A percentile compares a stretch with the other conserved stretches of the same genome.
These are phyloP conservation scores for Neomonachus schauinslandi DNA, from an alignment of 2,113 vertebrate species.

Conservation along the genomic window DNA sequence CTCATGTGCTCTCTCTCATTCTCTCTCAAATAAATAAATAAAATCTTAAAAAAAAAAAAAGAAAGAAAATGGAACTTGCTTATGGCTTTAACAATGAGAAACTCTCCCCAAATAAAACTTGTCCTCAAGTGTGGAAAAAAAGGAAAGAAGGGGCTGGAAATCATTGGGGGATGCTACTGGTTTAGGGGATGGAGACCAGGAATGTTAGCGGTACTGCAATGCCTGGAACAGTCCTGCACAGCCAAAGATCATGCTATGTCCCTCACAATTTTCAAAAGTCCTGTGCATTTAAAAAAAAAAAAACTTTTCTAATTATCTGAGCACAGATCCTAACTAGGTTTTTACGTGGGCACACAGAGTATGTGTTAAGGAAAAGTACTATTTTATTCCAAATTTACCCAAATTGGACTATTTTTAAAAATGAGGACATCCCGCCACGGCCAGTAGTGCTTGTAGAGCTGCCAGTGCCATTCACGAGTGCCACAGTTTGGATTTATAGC, in stretches of 20 bases:
- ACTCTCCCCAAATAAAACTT: constrained; percentile 83
- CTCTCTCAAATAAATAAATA: too few relatives aligned
- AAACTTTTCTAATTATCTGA: background rate
- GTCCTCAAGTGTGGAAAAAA: background rate
- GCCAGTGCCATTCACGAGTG: accelerated
- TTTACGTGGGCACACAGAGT: background rate
- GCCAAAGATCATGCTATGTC: background rate
- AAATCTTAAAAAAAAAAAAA: too few relatives aligned
- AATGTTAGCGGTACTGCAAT: background rate
- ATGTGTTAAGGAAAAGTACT: background rate
- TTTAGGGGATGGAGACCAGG: background rate
- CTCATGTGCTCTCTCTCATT: too few relatives aligned
- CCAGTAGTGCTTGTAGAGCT: background rate
- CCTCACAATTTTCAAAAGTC: background rate
- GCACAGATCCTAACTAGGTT: background rate
- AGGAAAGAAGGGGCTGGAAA: background rate
- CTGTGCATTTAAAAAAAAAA: background rate
- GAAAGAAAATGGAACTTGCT: constrained; percentile 52
- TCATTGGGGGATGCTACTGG: background rate
- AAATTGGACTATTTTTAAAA: background rate
- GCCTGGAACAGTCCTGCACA: background rate
- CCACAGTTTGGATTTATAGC: background rate
- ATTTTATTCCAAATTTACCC: background rate
- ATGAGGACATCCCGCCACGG: background rate
- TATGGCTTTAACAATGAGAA: constrained; percentile 70